Base-by-base conservation (phyloP, 2,797 vertebrate genomes). In the Micropoecilia bifurca region DNA sequence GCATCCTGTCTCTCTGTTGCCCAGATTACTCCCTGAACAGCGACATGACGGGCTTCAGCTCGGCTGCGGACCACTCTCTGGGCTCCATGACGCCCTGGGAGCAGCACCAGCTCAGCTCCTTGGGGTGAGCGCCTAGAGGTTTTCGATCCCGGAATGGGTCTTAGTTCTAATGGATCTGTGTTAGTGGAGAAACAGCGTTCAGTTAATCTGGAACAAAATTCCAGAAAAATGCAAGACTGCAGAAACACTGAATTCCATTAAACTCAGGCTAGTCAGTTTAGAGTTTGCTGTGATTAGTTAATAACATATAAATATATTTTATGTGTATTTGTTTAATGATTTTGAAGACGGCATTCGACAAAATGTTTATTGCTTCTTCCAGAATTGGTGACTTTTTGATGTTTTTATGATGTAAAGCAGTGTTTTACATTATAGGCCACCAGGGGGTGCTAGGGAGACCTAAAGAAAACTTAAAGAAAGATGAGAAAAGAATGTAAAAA, bases 21-120 rank as follows among this genome's bases (percentile, higher is more conserved):
- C 28, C 90, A 99, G 98, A 99, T 94, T 98, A 97, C 89, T 95
- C 97, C 57, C 91, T 99, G 95, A 97, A 89, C 93, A 97, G 97
- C 0, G 96, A 98, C 83, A 94, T 98, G 93, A 96, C 97, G 2
- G 94, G 96, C 36, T 99, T 99, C 93, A 92, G 91, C 91, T 96
- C 97, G 33, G 95, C 97, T 0, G 95, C 96, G 69, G 96, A 96
- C 87, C 93, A 96, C 77, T 95, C 96, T 82, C 73, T 98, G 76
- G 96, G 96, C 89, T 97, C 97, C 86, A 96, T 97, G 83, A 95
- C 96, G 0, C 95, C 97, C 77, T 99, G 98, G 98, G 97, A 98
- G 82, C 97, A 97, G 78, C 97, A 97, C 85, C 97, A 97, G 59
- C 91, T 98, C 13, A 95, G 95, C 93, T 97, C 97, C 76, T 95